phyloP scores from a whole-genome alignment of 2,113 vertebrate species.

The Microcebus tavaratra region DNA sequence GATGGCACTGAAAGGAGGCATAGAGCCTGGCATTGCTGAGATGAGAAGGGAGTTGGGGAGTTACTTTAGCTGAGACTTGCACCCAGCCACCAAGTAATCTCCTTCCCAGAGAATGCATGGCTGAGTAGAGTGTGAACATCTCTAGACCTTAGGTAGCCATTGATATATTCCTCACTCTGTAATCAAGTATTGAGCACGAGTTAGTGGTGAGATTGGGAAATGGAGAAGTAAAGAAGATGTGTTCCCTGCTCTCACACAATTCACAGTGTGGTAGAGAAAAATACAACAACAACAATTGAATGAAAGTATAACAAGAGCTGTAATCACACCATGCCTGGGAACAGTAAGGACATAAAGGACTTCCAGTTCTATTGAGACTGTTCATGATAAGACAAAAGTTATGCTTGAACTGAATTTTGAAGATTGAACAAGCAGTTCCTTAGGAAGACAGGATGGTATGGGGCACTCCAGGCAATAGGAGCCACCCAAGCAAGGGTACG shows the following conservation, averaged over 20 bases:
- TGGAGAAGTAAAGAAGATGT: background rate
- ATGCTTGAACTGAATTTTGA: background rate
- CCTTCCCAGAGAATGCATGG: background rate
- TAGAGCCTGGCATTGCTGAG: background rate
- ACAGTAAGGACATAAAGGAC: background rate
- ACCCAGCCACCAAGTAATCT: background rate
- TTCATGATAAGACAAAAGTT: background rate
- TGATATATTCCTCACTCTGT: background rate
- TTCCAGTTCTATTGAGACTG: background rate
- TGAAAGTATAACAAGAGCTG: background rate
- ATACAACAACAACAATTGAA: background rate
- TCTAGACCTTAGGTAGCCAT: background rate
- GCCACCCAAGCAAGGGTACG: background rate
- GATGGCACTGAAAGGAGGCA: background rate
- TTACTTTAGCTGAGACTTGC: background rate
- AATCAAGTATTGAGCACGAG: background rate
- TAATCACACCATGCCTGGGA: fast-evolving
- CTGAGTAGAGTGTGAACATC: background rate
- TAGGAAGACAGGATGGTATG: background rate
- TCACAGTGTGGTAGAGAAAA: background rate
- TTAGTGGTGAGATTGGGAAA: background rate
- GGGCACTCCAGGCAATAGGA: background rate
- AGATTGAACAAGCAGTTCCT: background rate
- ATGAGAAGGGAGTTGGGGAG: background rate
- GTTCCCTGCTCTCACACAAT: background rate